Percentiles rank a stretch among this genome's conserved stretches.
Conservation (phyloP, 1,140 invertebrate species). For the Anastatus disparis region DNA sequence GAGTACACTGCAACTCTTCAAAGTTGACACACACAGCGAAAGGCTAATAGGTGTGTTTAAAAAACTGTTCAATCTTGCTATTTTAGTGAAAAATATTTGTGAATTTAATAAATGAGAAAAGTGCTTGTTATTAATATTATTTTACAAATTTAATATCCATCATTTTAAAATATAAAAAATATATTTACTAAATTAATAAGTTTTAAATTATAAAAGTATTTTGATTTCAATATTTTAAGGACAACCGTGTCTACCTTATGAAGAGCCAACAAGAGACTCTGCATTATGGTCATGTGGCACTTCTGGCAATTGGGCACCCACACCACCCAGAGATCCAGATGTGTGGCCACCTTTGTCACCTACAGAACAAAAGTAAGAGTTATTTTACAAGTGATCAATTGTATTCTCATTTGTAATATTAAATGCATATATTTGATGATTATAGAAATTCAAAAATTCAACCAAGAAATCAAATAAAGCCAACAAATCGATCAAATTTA, state of each 20-base stretch:
- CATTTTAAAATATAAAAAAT: background rate
- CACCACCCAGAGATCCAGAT: constrained; percentile 82
- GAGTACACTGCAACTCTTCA: constrained; percentile 75
- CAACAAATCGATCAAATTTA: constrained; percentile 60
- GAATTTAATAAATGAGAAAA: too few species aligned
- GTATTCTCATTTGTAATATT: background rate
- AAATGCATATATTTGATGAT: constrained; percentile 9
- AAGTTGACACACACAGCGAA: constrained; percentile 69
- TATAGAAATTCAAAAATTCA: constrained; percentile 57
- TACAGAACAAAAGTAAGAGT: constrained; percentile 73
- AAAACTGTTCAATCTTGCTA: too few species aligned
- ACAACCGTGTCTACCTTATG: constrained; percentile 65
- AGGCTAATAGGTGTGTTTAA: constrained; percentile 60
- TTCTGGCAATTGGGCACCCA: constrained; percentile 72
- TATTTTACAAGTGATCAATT: constrained; percentile 3
- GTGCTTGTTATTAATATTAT: too few species aligned
- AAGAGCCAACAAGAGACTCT: constrained; percentile 72
- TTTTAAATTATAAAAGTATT: constrained; percentile 11
- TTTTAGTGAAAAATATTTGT: background rate
- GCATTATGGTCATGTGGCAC: constrained; percentile 58
- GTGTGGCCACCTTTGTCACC: constrained; percentile 91
- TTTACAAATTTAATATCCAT: background rate
- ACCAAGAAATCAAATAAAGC: constrained; percentile 60
- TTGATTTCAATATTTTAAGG: constrained; percentile 43
- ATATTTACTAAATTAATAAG: background rate